phyloP scores from a whole-genome alignment of 2,113 vertebrate genomes.

The Empidonax alnorum region DNA sequence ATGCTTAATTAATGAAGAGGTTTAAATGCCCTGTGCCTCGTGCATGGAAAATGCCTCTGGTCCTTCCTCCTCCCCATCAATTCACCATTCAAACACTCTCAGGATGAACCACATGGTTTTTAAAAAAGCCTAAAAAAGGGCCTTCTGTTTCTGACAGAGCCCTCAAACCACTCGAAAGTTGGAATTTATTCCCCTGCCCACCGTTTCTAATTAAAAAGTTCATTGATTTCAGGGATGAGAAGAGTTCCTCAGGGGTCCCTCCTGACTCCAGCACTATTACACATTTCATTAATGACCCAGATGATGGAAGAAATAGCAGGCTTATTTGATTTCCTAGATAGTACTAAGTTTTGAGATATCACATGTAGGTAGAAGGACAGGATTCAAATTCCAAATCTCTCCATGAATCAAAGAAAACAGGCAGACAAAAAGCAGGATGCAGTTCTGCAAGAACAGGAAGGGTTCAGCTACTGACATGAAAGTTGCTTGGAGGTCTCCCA shows the following conservation, averaged over 20 bases:
- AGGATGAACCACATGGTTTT: not conserved
- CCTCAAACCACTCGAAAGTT: not conserved
- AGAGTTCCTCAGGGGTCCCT: not conserved
- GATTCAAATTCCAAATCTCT: not conserved
- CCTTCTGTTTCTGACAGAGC: not conserved
- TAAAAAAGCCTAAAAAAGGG: not conserved
- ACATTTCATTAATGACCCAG: not conserved
- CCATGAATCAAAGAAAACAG: not conserved
- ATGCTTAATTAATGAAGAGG: not conserved
- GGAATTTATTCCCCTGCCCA: not conserved
- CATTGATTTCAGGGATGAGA: not conserved
- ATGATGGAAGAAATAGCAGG: not conserved
- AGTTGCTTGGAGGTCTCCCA: not conserved
- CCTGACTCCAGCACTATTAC: not conserved
- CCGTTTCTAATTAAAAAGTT: not conserved
- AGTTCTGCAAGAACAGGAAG: not conserved
- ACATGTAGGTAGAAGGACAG: not conserved
- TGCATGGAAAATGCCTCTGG: not conserved
- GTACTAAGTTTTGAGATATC: not conserved
- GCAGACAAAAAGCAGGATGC: not conserved
- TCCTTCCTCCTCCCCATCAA: not conserved
- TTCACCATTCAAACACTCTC: not conserved
- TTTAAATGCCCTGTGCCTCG: not conserved
- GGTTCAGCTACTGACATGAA: not conserved
- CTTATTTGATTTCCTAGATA: not conserved